These are phyloP conservation scores for Clitarchus hookeri DNA, from an alignment of 2,888 invertebrate genomes.

Conservation along the genomic window DNA sequence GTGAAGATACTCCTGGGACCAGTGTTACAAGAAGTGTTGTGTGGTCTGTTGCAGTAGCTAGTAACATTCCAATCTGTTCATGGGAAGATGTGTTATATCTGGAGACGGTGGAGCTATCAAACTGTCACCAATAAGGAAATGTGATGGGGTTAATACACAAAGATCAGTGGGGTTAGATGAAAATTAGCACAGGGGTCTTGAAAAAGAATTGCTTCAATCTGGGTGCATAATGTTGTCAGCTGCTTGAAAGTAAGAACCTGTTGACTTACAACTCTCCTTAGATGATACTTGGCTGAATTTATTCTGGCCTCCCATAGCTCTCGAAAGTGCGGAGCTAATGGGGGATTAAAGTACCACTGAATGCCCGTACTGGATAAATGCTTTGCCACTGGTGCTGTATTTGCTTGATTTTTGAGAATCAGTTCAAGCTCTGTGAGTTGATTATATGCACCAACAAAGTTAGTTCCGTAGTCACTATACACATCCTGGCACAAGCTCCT, in stretches of 20 bases:
- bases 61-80: no score
- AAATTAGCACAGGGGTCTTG: not conserved
- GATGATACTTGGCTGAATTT: not conserved
- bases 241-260: not conserved
- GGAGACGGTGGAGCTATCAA: not conserved
- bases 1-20: not conserved
- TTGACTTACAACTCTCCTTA: not conserved
- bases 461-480: not conserved
- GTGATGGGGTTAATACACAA: not conserved
- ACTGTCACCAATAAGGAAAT: not conserved
- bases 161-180: not conserved
- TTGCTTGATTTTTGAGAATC: not conserved
- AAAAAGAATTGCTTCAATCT: not conserved
- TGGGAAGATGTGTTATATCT: no score
- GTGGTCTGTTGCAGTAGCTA: not conserved
- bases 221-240: not conserved
- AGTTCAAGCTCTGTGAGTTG: not conserved
- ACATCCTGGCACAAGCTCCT: not conserved
- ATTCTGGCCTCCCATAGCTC: not conserved
- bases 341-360: not conserved
- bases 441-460: not conserved
- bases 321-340: not conserved
- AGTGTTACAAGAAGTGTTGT: not conserved
- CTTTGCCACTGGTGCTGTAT: not conserved
- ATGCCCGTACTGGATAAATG: not conserved